Evolutionary conservation across 2,113 vertebrate genomes (phyloP), one percentile per base, ranked within the genome.

Genomic region (Cyprinodon brontotheroides): DNA sequence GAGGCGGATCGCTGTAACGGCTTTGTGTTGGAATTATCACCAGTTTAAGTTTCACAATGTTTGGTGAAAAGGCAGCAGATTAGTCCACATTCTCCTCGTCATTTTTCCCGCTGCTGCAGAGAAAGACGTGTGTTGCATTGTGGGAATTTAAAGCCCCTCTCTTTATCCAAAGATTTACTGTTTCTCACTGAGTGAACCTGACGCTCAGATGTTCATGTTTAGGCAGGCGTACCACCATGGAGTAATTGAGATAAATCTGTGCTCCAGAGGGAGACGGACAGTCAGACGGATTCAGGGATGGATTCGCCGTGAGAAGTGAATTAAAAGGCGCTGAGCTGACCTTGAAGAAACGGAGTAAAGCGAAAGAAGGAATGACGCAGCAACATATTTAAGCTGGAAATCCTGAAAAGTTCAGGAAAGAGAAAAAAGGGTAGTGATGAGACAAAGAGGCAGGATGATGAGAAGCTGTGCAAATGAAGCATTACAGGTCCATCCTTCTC

Each of bases 181-280:
- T 68, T 68, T 77, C 68, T 87, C 71, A 82, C 77, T 59, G 72
- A 68, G 78, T 79, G 80, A 81, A 84, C 67, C 74, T 74, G 74
- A 82, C 80, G 83, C 79, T 68, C 71, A 70, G 70, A 89, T 83
- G 70, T 79, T 83, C 80, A 69, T 90, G 86, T 91, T 91, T 89
- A 86, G 87, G 85, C 89, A 87, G 74, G 85, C 68, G 39, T 61
- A 59, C 71, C 17, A 40, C 72, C 20, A 68, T 78, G 70, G 74
- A 86, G 88, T 90, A 89, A 92, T 89, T 87, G 86, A 89, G 88
- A 92, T 92, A 91, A 89, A 92, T 91, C 83, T 90, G 69, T 65
- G 79, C 87, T 79, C 79, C 59, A 60, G 43, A 39, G 80, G 80
- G 80, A 82, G 76, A 87, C 1, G 61, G 84, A 90, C 90, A 85